phyloP scores from a whole-genome alignment of 2,797 vertebrate species.

The Lophius americanus region DNA sequence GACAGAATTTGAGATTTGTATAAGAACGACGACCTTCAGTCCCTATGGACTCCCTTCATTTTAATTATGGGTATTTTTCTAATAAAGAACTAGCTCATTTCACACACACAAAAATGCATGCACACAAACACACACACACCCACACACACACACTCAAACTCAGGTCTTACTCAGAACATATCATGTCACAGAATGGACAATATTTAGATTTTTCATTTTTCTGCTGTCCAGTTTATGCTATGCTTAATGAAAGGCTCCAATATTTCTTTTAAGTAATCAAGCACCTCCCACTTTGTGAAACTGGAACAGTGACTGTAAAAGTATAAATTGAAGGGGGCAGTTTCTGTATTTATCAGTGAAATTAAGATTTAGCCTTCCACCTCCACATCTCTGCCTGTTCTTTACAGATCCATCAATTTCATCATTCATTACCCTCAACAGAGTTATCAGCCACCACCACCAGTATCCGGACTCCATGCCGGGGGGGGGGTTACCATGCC shows the following conservation, averaged over 20 bases:
- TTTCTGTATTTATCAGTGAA: neutral
- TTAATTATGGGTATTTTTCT: constrained; percentile 37
- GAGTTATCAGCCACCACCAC: too few relatives aligned
- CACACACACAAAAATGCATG: constrained; percentile 12
- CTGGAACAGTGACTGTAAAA: neutral
- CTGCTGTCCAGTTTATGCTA: constrained; percentile 34
- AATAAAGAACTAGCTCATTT: constrained; percentile 52
- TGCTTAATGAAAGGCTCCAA: constrained; percentile 26
- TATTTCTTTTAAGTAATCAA: constrained; percentile 31
- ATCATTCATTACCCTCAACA: too few relatives aligned
- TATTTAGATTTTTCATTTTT: constrained; percentile 65
- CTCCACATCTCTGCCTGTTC: too few relatives aligned
- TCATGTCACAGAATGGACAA: constrained; percentile 61
- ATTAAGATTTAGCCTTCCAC: too few relatives aligned
- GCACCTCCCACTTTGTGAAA: neutral
- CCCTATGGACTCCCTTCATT: constrained; percentile 23
- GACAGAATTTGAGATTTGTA: constrained; percentile 13
- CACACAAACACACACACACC: constrained; percentile 20
- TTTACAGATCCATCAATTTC: too few relatives aligned
- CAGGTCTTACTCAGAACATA: constrained; percentile 58
- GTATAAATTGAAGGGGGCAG: constrained; percentile 1
- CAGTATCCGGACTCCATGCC: too few relatives aligned
- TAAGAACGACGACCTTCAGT: constrained; percentile 20
- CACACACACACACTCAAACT: constrained; percentile 33
- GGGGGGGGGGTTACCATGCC: too few relatives aligned